These are phyloP conservation scores for Iphiclides podalirius DNA, from an alignment of 2,888 invertebrate species.

Conservation along the genomic window DNA sequence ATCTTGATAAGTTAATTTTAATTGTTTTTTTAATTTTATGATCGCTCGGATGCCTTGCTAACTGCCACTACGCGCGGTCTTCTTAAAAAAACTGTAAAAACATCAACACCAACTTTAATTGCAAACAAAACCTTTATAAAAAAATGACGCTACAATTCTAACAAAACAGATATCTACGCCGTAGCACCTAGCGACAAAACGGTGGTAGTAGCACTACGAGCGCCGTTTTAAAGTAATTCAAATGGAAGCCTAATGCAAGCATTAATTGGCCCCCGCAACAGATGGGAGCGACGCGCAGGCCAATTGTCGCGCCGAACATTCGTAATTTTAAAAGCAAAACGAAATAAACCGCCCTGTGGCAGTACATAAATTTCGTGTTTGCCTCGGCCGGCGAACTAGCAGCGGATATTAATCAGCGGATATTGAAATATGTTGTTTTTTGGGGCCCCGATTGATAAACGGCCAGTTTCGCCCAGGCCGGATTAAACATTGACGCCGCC, in stretches of 20 bases:
- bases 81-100: too few species aligned
- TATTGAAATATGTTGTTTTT: slow-evolving; percentile 81
- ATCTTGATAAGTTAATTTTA: too few species aligned
- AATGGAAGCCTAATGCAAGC: slow-evolving; percentile 62
- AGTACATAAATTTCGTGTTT: slow-evolving; percentile 80
- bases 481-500: slow-evolving; percentile 73
- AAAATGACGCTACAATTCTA: too few species aligned
- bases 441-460: slow-evolving; percentile 73
- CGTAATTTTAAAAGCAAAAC: slow-evolving; percentile 78
- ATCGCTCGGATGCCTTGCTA: too few species aligned
- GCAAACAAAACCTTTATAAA: too few species aligned
- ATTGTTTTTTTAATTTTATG: too few species aligned
- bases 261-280: slow-evolving; percentile 71
- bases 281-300: slow-evolving; percentile 68
- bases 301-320: slow-evolving; percentile 75
- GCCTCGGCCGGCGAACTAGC: slow-evolving; percentile 74
- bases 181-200: too few species aligned
- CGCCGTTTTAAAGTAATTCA: slow-evolving; percentile 26
- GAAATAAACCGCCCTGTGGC: slow-evolving; percentile 71
- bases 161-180: too few species aligned
- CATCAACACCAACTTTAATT: too few species aligned
- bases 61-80: too few species aligned
- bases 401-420: slow-evolving; percentile 79
- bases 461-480: slow-evolving; percentile 57
- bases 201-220: background rate